Percentiles rank a stretch among this genome's conserved stretches.
phyloP scores from a whole-genome alignment of 1,140 invertebrate genomes.

The Aphidius gifuensis region DNA sequence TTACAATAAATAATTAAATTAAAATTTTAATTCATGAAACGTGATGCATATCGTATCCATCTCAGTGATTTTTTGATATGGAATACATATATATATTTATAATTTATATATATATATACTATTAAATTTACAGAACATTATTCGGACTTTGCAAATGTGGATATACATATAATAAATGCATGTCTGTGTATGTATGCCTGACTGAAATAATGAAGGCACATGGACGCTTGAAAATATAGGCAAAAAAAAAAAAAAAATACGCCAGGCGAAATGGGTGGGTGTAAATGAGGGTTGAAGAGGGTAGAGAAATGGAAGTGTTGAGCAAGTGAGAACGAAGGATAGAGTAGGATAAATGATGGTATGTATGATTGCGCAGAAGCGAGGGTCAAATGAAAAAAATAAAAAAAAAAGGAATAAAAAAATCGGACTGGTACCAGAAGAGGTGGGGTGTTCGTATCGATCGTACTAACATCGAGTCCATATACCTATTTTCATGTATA shows the following conservation, averaged over 20 bases:
- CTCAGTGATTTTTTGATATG: too few species aligned
- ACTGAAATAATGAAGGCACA: constrained; percentile 28
- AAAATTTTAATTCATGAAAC: too few species aligned
- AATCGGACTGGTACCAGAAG: constrained; percentile 44
- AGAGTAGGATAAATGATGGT: constrained; percentile 16
- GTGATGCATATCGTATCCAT: too few species aligned
- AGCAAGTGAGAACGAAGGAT: constrained; percentile 1
- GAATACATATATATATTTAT: neutral
- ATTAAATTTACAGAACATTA: neutral
- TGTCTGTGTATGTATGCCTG: constrained; percentile 22
- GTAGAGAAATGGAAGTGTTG: constrained; percentile 1
- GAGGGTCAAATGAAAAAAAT: constrained; percentile 37
- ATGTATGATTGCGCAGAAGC: constrained; percentile 39
- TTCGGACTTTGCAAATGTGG: too few species aligned
- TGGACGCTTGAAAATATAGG: constrained; percentile 18
- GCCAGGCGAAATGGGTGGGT: neutral
- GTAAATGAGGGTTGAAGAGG: neutral
- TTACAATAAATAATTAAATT: neutral
- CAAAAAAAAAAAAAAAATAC: neutral
- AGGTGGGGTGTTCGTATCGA: constrained; percentile 47
- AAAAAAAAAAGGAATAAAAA: constrained; percentile 29
- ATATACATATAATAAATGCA: constrained; percentile 29
- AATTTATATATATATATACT: constrained; percentile 8
- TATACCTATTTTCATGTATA: constrained; percentile 27
- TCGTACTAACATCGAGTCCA: constrained; percentile 47